Evolutionary conservation across 2,113 vertebrate species (phyloP), one percentile per base, ranked within the genome.

Genomic region (Fregata magnificens): DNA sequence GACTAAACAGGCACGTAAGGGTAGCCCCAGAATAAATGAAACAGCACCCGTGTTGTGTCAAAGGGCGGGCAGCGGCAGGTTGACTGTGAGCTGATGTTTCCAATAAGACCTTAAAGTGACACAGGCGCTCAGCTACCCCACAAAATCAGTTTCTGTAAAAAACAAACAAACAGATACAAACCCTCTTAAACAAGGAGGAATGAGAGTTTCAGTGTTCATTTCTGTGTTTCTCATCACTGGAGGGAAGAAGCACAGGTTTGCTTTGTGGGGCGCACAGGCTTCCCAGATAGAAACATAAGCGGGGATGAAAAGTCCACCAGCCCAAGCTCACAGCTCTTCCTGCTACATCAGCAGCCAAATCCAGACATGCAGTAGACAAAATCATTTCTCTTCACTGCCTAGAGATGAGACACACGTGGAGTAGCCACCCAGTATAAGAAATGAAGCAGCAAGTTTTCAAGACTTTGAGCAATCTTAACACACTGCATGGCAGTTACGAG

Each of bases 1-100:
- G 1, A 16, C 45, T 36, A 34, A 88, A 59, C 18, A 40, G 18
- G 32, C 22, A n/a, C 0, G 0, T 28, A 44, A 42, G 11, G 20
- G 25, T 3, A 20, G 20, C 16, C 19, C 45, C 50, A 58, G 13
- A 74, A 71, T 62, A 73, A 70, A 74, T 4, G 26, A 49, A 78
- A 45, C 28, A 38, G 34, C 59, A 36, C 12, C 11, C 1, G 0
- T 1, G 3, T 14, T 28, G 13, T 65, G 49, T 45, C 69, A 59
- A 61, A 70, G 40, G 34, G 40, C n/a, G 15, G 44, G 20, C 36
- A 82, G 4, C 6, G 2, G 24, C 45, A 62, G 22, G 55, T 9
- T 74, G 25, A 20, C 49, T 58, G 8, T 11, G 47, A 72, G 28
- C 28, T 88, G 42, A 24, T 38, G 6, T 53, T 88, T 76, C 74